Conservation (phyloP, 2,113 vertebrate species). For the Heterotis niloticus region DNA sequence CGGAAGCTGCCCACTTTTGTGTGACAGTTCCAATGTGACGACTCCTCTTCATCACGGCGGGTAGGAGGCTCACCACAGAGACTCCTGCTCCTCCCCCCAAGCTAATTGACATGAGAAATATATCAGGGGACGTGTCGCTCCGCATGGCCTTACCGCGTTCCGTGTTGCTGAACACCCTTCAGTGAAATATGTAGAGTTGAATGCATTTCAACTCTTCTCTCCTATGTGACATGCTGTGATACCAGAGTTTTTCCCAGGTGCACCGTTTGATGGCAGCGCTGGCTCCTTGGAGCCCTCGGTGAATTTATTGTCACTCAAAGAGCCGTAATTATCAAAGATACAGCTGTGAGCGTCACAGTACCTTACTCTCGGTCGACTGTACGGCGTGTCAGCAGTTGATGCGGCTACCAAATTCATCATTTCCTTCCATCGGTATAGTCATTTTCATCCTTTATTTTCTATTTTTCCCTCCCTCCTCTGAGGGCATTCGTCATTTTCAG, state of each 20-base stretch:
- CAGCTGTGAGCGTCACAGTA: neutral
- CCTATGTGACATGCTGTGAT: conserved; percentile 4
- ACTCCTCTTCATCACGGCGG: neutral
- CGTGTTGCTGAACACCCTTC: neutral
- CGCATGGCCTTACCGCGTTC: too few relatives aligned
- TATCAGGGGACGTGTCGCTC: neutral
- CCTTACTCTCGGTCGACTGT: conserved; percentile 8
- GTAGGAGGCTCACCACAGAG: neutral
- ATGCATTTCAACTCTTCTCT: conserved; percentile 22
- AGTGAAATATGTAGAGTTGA: neutral
- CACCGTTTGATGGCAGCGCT: conserved; percentile 16
- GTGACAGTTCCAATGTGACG: neutral
- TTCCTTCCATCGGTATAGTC: conserved; percentile 4
- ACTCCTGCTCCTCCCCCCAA: neutral
- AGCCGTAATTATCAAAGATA: conserved; percentile 19
- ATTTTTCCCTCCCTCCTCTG: neutral
- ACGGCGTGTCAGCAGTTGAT: conserved; percentile 13
- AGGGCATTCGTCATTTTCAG: neutral
- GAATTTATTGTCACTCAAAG: conserved; percentile 18
- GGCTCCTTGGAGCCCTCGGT: conserved; percentile 13
- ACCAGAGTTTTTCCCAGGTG: neutral
- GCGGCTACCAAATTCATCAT: conserved; percentile 20
- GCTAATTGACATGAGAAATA: conserved; percentile 4
- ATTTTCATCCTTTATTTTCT: conserved; percentile 3
- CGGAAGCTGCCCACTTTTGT: too few relatives aligned